phyloP scores from a whole-genome alignment of 2,797 vertebrate genomes.

The Rhynchotus rufescens region DNA sequence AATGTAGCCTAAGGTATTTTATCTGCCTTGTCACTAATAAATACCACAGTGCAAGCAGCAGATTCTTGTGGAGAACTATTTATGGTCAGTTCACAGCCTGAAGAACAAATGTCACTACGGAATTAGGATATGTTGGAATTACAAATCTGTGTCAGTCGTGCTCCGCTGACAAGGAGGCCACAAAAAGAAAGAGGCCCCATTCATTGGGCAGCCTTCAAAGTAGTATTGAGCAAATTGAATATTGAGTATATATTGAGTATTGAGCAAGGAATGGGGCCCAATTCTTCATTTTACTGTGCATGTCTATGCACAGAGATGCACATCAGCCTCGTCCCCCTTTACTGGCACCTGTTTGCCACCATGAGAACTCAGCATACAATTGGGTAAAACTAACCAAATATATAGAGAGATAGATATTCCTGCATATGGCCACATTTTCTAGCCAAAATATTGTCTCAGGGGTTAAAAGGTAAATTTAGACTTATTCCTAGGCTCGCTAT shows the following conservation, averaged over 20 bases:
- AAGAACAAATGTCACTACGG: constrained; percentile 30
- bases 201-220: background rate
- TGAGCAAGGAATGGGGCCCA: background rate
- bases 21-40: constrained; percentile 12
- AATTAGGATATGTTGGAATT: constrained; percentile 50
- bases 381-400: background rate
- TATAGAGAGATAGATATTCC: background rate
- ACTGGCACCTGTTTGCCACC: background rate
- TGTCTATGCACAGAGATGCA: background rate
- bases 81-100: constrained; percentile 62
- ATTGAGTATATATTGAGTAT: background rate
- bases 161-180: background rate
- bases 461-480: background rate
- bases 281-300: background rate
- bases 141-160: constrained; percentile 13
- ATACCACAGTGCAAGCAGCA: constrained; percentile 25
- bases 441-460: background rate
- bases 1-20: constrained; percentile 8
- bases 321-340: background rate
- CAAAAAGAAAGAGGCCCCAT: background rate
- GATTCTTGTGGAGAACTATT: constrained; percentile 38
- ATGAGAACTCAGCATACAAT: background rate
- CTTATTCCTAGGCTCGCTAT: background rate
- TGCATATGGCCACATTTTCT: background rate
- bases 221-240: no score